Base-by-base conservation (phyloP, 92 coral and sea anemone species). In the Paragorgia papillata region DNA sequence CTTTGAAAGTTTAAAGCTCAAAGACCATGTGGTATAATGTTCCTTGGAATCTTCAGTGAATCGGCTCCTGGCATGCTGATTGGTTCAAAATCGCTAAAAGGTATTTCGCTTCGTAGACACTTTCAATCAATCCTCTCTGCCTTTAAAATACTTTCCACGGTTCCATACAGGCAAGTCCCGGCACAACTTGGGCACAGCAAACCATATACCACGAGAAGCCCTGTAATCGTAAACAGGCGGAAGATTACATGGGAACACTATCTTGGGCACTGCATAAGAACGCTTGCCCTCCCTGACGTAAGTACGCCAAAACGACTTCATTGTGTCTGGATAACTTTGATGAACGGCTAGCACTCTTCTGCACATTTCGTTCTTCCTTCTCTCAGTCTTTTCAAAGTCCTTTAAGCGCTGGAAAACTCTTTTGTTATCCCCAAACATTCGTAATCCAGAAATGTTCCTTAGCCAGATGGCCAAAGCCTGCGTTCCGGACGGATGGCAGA, bases 131-230 rank as follows among this genome's bases (percentile, higher is more conserved):
- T n/a, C 43, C 12, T 60, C 19, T 60, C 68, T 35, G 1, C 68
- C 68, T 62, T 31, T 10, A 27, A 18, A 62, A 8, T 62, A 20
- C 24, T 40, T 27, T 14, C n/a, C 21, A 0, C 44, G 43, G 22
- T 34, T 10, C 68, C 68, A 62, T 30, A 31, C 14, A 18, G 68
- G 68, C 6, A 31, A 17, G 25, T 62, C 68, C 24, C 32, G 30
- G 26, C 68, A 62, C 26, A 34, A 34, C 24, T 62, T 62, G 9
- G 68, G 68, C 24, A 31, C 68, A 62, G 43, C 20, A 62, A 30
- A 62, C 43, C 44, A 62, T 0, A 32, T 0, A 3, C 8, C 21
- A 2, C 33, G 7, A 0, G 3, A 0, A 19, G 14, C n/a, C 20
- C 9, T 31, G 68, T 62, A 62, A 15, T 62, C 44, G 44, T 18